Conservation (phyloP, 2,888 invertebrate genomes). For the Leucania comma region DNA sequence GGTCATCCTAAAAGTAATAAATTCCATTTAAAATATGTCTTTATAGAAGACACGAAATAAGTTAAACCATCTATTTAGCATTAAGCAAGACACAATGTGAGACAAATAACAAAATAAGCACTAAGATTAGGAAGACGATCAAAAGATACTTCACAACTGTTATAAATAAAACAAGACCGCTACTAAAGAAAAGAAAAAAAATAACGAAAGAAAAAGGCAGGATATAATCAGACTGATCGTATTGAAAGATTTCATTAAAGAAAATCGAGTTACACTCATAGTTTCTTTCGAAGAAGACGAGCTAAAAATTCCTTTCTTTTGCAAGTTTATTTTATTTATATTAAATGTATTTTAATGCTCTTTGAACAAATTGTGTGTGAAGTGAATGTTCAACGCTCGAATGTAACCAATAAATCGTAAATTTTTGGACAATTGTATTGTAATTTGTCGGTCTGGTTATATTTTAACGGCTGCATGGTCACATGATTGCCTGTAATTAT, state of each 20-base stretch:
- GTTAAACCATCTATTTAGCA: not conserved
- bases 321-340: not conserved
- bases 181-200: not conserved
- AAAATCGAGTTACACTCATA: conserved; percentile 22
- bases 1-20: conserved; percentile 14
- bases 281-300: conserved; percentile 11
- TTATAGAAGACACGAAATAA: not conserved
- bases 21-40: conserved; percentile 19
- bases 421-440: conserved; percentile 8
- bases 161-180: not conserved
- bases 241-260: conserved; percentile 28
- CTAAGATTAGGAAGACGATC: not conserved
- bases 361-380: not conserved
- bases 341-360: not conserved
- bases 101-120: not conserved
- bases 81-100: not conserved
- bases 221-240: not conserved
- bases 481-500: conserved; percentile 39
- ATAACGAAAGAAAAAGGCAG: conserved; percentile 9
- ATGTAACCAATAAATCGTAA: conserved; percentile 23
- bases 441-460: conserved; percentile 23
- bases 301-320: not conserved
- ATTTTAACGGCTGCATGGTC: conserved; percentile 21
- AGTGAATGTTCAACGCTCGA: not conserved
- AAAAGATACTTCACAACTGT: not conserved